Evolutionary conservation across 2,113 vertebrate species (phyloP), one percentile per base, ranked within the genome.

Genomic region (Gymnarchus niloticus): DNA sequence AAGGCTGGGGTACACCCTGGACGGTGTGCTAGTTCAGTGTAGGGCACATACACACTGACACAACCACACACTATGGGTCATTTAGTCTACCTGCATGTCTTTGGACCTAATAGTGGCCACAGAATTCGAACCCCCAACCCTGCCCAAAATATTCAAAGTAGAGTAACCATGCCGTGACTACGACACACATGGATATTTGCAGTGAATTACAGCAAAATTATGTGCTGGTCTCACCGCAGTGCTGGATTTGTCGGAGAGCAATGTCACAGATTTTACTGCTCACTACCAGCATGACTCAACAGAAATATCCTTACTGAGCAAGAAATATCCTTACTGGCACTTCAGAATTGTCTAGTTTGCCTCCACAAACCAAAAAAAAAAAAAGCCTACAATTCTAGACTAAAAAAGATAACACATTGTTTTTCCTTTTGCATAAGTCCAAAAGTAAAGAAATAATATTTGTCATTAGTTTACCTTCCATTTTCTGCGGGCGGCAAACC

Each of bases 401-500:
- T 23, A 21, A 77, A 46, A 41, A 7, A 48, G 9, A 46, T 7
- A 37, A 76, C 44, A 77, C 57, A 54, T 10, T 33, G 5, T 41
- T 73, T 37, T 73, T 73, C 65, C 4, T 73, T 73, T 73, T 73
- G 65, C 12, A 73, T 73, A 73, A 28, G 19, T 73, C n/a, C 12
- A 19, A 73, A 41, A 73, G 61, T 37, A 6, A 41, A 57, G 23
- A 57, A 57, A 57, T 10, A 57, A 57, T 21, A 57, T 2, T 17
- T 57, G 56, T 12, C 12, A 56, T 81, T 28, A 51, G 6, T 46
- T 52, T 56, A 99, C 98, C 94, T 99, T 99, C 98, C 98, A 99
- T 90, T 99, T 99, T 85, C 96, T 95, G 83, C 98, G 93, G 85
- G 98, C 98, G 86, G 98, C 97, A 82, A 99, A 99, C 93, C 97